A percentile compares a stretch with the other conserved stretches of the same genome.
Conservation (phyloP, 2,888 invertebrate genomes). For the Pachydiplax longipennis region DNA sequence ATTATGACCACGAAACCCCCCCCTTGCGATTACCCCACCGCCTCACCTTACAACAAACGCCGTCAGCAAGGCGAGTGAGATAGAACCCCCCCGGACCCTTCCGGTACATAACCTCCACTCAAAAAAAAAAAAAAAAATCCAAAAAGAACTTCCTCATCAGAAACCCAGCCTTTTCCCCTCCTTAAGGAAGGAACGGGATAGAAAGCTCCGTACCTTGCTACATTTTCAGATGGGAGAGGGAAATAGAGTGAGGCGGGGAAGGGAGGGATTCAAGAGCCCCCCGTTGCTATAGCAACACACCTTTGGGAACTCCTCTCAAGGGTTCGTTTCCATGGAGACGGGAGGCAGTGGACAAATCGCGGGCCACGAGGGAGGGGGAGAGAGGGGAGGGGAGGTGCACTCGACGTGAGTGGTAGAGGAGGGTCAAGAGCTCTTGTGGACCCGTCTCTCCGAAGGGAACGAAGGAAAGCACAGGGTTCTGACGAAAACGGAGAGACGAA, state of each 20-base stretch:
- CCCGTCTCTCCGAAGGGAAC: constrained; percentile 35
- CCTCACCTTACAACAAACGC: constrained; percentile 20
- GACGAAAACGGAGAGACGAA: background rate
- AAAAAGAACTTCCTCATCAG: background rate
- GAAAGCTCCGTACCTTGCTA: constrained; percentile 23
- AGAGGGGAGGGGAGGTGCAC: background rate
- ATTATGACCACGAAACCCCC: background rate
- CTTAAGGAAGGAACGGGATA: constrained; percentile 29
- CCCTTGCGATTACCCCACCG: background rate
- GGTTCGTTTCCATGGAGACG: constrained; percentile 45
- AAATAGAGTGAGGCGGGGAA: background rate
- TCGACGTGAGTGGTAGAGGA: constrained; percentile 46
- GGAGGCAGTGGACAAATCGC: constrained; percentile 46
- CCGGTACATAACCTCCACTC: constrained; percentile 26
- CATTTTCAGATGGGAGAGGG: background rate
- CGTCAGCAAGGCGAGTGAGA: background rate
- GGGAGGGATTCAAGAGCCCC: constrained; percentile 24
- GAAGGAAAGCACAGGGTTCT: background rate
- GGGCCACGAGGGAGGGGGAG: constrained; percentile 13
- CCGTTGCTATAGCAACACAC: constrained; percentile 45
- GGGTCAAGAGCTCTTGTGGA: constrained; percentile 46
- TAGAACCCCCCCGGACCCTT: background rate
- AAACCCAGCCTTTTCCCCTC: background rate
- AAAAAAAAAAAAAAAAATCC: background rate
- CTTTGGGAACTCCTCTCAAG: constrained; percentile 45